Evolutionary conservation across 2,888 invertebrate species (phyloP).

Genomic region (Drosophila paranaensis): DNA sequence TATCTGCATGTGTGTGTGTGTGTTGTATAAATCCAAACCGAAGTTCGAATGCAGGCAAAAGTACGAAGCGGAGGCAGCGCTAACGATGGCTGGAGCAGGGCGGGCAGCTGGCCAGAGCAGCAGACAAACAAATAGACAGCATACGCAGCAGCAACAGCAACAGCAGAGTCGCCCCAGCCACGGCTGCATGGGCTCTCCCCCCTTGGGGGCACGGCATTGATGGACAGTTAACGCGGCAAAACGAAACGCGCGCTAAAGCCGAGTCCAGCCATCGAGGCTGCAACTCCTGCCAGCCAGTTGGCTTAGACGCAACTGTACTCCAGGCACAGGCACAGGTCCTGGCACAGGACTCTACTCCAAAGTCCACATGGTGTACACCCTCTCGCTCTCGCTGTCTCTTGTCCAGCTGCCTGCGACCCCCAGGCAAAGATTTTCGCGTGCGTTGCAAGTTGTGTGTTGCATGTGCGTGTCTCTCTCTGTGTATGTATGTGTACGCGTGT

Average conservation of each 20-base stretch:
- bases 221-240: slow-evolving; percentile 81
- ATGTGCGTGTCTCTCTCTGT: slow-evolving; percentile 24
- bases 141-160: slow-evolving; percentile 15
- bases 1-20: slow-evolving; percentile 2
- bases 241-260: slow-evolving; percentile 77
- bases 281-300: slow-evolving; percentile 52
- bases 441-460: slow-evolving; percentile 70
- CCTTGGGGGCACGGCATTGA: slow-evolving; percentile 67
- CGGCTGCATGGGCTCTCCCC: slow-evolving; percentile 29
- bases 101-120: slow-evolving; percentile 41
- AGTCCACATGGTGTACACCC: slow-evolving; percentile 30
- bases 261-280: slow-evolving; percentile 18
- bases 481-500: slow-evolving; percentile 24
- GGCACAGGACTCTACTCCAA: slow-evolving; percentile 32
- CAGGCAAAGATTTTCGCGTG: slow-evolving; percentile 79
- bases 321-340: slow-evolving; percentile 7
- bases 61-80: slow-evolving; percentile 43
- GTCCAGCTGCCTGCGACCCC: slow-evolving; percentile 46
- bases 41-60: slow-evolving; percentile 74
- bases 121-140: slow-evolving; percentile 65
- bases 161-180: background rate
- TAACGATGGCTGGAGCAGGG: slow-evolving; percentile 68
- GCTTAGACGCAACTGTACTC: slow-evolving; percentile 80
- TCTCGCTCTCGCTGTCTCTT: slow-evolving; percentile 13
- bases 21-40: slow-evolving; percentile 59